Evolutionary conservation across 2,113 vertebrate species (phyloP), one percentile per base, ranked within the genome.

Genomic region (Eulemur rufifrons): DNA sequence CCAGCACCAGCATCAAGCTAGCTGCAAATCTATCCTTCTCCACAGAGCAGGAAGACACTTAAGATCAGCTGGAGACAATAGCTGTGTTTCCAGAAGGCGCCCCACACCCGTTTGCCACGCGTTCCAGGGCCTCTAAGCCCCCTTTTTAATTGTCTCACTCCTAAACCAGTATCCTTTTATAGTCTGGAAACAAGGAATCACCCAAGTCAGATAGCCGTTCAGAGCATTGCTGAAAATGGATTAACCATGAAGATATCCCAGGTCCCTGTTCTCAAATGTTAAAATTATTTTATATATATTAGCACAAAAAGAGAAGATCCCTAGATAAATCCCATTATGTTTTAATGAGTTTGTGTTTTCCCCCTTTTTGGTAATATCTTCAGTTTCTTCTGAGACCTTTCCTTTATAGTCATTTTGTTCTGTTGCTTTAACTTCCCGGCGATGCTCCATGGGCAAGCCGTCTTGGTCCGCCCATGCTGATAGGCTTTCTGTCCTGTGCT

Each of bases 381-480:
- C 98, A 61, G 99, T 98, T 92, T 99, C 98, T 71, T 99, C 97
- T 98, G 99, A 99, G 95, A 99, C 96, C 56, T 98, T 97, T 15
- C 99, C 99, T 66, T 94, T 98, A 98, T 99, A 99, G 98, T 99
- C 98, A 97, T 99, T 99, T 34, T 99, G 98, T 96, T 99, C 95
- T 98, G 99, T 95, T 37, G 98, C 98, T 94, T 97, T 97, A 99
- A 98, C 90, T 98, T 99, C 98, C 98, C 98, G 10, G 88, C 99
- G 97, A 97, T 99, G 99, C 7, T 99, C 98, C 76, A 61, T 0
- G 3, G 99, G 99, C 95, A 99, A 98, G 89, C 98, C 97, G 14
- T 99, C 99, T 98, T 99, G 99, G 97, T 99, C 98, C 99, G 27
- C 99, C 99, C 98, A 99, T 94, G 98, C 99, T 99, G 95, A 99